A percentile compares a stretch with the other conserved stretches of the same genome.
These are phyloP conservation scores for Drosophila kuntzei DNA, from an alignment of 2,888 invertebrate species.

Conservation along the genomic window DNA sequence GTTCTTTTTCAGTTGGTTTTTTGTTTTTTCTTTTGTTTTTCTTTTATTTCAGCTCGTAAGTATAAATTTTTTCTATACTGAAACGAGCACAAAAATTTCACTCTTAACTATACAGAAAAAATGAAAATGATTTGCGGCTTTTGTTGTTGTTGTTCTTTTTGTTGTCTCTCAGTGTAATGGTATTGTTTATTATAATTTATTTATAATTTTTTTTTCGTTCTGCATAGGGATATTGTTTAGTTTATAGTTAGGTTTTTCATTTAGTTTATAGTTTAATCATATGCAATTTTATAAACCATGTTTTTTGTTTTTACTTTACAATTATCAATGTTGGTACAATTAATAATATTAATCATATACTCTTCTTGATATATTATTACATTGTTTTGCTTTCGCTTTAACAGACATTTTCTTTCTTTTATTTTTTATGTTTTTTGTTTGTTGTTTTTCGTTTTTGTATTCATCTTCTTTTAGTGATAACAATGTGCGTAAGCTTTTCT, in stretches of 20 bases:
- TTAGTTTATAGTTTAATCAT: slow-evolving; percentile 67
- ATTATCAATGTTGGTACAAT: slow-evolving; percentile 78
- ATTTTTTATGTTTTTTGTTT: slow-evolving; percentile 37
- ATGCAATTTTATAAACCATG: slow-evolving; percentile 70
- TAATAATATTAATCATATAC: slow-evolving; percentile 69
- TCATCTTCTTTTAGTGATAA: slow-evolving; percentile 60
- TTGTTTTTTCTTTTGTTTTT: slow-evolving; percentile 10
- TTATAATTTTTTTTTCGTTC: slow-evolving; percentile 40
- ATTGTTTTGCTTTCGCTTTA: slow-evolving; percentile 48
- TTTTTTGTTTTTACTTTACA: slow-evolving; percentile 62
- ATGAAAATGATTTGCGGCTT: slow-evolving; percentile 40
- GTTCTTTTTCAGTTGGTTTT: slow-evolving; percentile 18
- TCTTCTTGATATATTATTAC: slow-evolving; percentile 51
- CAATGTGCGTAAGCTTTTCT: slow-evolving; percentile 76
- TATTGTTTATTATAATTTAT: slow-evolving; percentile 50
- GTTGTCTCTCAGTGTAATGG: slow-evolving; percentile 56
- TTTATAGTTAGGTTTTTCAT: slow-evolving; percentile 57
- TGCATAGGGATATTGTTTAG: slow-evolving; percentile 71
- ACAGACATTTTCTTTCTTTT: slow-evolving; percentile 58
- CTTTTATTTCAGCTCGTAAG: slow-evolving; percentile 40
- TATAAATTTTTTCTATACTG: slow-evolving; percentile 22
- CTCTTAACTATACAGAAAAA: slow-evolving; percentile 57
- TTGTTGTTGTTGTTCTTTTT: slow-evolving; percentile 30
- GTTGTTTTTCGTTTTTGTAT: slow-evolving; percentile 26
- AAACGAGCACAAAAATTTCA: slow-evolving; percentile 50